These are phyloP conservation scores for Prunella fulvescens DNA, from an alignment of 2,113 vertebrate genomes.

Conservation along the genomic window DNA sequence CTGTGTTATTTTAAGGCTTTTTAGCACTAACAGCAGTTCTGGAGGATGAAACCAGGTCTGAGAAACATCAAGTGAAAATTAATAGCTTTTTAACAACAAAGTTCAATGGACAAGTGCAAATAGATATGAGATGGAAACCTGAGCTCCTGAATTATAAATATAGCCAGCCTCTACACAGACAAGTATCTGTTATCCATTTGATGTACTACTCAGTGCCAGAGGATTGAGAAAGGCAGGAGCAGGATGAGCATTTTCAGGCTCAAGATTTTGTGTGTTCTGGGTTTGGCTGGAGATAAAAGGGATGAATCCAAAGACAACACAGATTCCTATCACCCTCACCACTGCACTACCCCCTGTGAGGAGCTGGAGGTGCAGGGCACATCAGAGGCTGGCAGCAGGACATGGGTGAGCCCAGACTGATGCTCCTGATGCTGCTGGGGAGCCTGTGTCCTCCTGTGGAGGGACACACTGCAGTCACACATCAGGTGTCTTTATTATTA, in stretches of 20 bases:
- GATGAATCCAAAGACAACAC: background rate
- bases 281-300: background rate
- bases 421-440: rapidly evolving
- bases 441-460: background rate
- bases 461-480: background rate
- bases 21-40: background rate
- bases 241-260: background rate
- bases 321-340: background rate
- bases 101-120: background rate
- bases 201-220: background rate
- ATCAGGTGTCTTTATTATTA: background rate
- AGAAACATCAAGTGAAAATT: background rate
- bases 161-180: background rate
- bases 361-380: background rate
- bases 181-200: background rate
- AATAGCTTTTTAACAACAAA: background rate
- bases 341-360: rapidly evolving
- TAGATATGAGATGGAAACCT: background rate
- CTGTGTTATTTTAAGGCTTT: background rate
- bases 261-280: background rate
- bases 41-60: background rate
- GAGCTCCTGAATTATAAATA: background rate
- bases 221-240: background rate
- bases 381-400: background rate
- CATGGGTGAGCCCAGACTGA: background rate